A percentile compares a stretch with the other conserved stretches of the same genome.
phyloP scores from a whole-genome alignment of 2,888 invertebrate species.

The Oxyscelio sp. region DNA sequence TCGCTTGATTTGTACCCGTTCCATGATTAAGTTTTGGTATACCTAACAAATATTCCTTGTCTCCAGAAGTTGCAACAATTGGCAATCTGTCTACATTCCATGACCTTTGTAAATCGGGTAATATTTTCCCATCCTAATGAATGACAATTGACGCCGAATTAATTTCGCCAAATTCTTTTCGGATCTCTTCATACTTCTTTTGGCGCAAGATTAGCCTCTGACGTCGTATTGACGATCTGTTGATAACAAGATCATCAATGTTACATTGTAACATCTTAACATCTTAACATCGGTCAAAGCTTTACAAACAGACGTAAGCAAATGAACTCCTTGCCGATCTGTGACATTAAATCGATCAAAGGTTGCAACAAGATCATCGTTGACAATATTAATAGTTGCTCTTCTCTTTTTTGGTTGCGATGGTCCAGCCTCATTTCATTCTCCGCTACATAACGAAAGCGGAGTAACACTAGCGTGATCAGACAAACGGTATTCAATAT shows the following conservation, averaged over 20 bases:
- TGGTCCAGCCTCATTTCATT: not conserved
- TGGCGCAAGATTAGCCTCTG: too few relatives aligned
- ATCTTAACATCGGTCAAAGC: constrained; percentile 1
- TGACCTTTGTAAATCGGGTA: too few relatives aligned
- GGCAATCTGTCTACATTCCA: constrained; percentile 20
- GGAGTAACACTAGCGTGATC: too few relatives aligned
- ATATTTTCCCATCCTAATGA: constrained; percentile 22
- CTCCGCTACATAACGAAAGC: not conserved
- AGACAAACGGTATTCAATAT: too few relatives aligned
- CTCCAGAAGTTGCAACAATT: not conserved
- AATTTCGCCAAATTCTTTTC: not conserved
- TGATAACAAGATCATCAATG: too few relatives aligned
- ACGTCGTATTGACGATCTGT: too few relatives aligned
- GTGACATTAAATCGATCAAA: constrained; percentile 30
- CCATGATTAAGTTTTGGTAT: constrained; percentile 15
- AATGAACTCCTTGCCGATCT: constrained; percentile 25
- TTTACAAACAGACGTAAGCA: constrained; percentile 38
- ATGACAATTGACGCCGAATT: not conserved
- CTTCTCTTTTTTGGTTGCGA: constrained; percentile 17
- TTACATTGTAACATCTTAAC: constrained; percentile 27
- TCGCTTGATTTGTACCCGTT: constrained; percentile 1
- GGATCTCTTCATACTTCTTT: not conserved
- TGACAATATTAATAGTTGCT: constrained; percentile 18
- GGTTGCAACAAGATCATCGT: constrained; percentile 20
- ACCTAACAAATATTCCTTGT: constrained; percentile 12